Conservation (phyloP, 2,113 vertebrate species). For the Mesocricetus auratus region DNA sequence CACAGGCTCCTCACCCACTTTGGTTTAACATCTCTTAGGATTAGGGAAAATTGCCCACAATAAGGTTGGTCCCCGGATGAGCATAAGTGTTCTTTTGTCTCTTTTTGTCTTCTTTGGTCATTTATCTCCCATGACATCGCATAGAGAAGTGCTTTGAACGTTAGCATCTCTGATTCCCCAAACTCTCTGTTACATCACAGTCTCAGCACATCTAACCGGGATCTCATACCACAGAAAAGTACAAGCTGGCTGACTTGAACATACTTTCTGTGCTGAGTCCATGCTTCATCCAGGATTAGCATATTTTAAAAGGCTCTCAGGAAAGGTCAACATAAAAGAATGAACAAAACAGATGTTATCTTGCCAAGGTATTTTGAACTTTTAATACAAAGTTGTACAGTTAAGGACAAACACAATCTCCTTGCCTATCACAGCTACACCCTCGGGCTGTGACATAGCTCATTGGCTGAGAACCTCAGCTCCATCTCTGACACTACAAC, state of each 20-base stretch:
- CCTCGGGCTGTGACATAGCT: not conserved
- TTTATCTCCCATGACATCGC: not conserved
- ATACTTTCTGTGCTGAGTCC: not conserved
- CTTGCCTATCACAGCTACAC: not conserved
- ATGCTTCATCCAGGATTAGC: not conserved
- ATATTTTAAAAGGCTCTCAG: slow-evolving; percentile 19
- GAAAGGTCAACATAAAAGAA: slow-evolving; percentile 58
- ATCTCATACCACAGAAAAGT: not conserved
- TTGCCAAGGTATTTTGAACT: slow-evolving; percentile 56
- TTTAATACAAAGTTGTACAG: slow-evolving; percentile 36
- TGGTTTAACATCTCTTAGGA: not conserved
- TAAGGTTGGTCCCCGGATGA: not conserved
- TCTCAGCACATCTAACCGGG: not conserved
- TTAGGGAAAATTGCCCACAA: not conserved
- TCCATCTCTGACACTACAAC: not conserved
- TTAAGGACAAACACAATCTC: slow-evolving; percentile 23
- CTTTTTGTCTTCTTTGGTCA: not conserved
- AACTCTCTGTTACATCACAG: not conserved
- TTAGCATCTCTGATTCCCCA: not conserved
- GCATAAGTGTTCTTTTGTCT: not conserved
- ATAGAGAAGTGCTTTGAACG: not conserved
- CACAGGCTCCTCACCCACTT: not conserved
- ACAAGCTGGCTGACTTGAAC: not conserved
- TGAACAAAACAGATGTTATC: slow-evolving; percentile 60
- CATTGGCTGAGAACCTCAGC: not conserved